Base-by-base conservation (phyloP, 2,888 invertebrate genomes). In the Temnothorax ravouxi region DNA sequence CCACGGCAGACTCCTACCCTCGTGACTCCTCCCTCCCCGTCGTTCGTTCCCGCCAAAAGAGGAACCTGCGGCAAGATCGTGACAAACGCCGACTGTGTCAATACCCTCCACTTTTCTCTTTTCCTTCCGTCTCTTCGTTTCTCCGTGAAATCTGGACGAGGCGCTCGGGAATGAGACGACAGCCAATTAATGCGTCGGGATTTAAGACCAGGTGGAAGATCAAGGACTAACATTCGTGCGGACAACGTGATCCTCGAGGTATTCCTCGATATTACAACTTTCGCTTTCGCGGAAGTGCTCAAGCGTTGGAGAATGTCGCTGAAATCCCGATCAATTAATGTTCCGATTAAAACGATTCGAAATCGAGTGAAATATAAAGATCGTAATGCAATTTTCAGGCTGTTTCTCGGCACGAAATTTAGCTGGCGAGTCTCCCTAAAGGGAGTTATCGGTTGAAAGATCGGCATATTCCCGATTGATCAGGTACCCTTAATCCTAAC, bases 111-210 rank as follows among this genome's bases (percentile, higher is more conserved):
- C 2, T 44, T 34, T 47, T 38, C 21, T 34, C 29, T 18, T 9
- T 2, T n/a, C n/a, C 6, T 29, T 29, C 11, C 52, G 25, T 34
- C 21, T n/a, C 11, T 50, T 9, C 34, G 11, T 25, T 38, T 52
- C 44, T 29, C 52, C 67, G 61, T 54, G 44, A 75, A 83, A 44
- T 62, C 62, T 71, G 84, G 34, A 83, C 83, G 67, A 47, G 69
- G 15, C 62, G 41, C n/a, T 69, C 82, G 67, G 75, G 83, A 72
- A 85, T 83, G 85, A 83, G 41, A 71, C 84, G 77, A 47, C 83
- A 71, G 85, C 74, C 52, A 61, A 84, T 85, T 84, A 84, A 85
- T 67, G 77, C 75, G 47, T 79, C 74, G 50, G 79, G 79, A 84
- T 84, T 84, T 79, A 84, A 81, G 34, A 66, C 50, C 72, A 81